A percentile compares a stretch with the other conserved stretches of the same genome.
phyloP scores from a whole-genome alignment of 2,888 invertebrate genomes.

The Nomada goodeniana region DNA sequence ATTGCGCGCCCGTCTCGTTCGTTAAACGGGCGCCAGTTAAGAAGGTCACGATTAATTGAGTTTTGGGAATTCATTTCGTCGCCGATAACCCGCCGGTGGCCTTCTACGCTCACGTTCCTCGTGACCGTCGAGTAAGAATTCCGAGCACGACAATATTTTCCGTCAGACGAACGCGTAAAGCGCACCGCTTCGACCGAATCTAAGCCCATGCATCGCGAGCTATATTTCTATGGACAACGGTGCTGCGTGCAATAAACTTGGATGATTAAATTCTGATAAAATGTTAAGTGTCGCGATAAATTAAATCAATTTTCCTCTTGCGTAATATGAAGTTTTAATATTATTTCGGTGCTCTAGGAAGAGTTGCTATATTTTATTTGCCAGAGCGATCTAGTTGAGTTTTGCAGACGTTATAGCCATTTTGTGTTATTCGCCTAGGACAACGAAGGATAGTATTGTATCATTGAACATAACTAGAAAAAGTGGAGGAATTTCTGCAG shows the following conservation, averaged over 20 bases:
- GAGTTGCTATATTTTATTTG: no score
- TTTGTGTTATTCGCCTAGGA: conserved; percentile 14
- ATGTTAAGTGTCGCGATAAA: no score
- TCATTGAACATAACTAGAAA: conserved; percentile 27
- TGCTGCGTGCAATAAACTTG: no score
- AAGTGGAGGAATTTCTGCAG: conserved; percentile 42
- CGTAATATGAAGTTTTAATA: no score
- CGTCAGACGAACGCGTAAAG: not conserved
- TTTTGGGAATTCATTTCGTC: conserved; percentile 79
- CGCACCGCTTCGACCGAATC: no score
- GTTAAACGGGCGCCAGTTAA: conserved; percentile 63
- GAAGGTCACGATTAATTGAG: conserved; percentile 76
- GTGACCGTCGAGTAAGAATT: conserved; percentile 58
- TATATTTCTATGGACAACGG: no score
- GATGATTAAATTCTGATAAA: no score
- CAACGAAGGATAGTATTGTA: conserved; percentile 8
- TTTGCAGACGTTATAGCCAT: not conserved
- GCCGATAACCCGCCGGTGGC: conserved; percentile 72
- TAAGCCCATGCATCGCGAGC: no score
- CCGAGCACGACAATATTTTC: conserved; percentile 47
- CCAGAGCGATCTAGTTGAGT: not conserved
- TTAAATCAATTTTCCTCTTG: no score
- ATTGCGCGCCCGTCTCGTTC: conserved; percentile 64
- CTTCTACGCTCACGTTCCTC: conserved; percentile 39
- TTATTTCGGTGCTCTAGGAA: no score